These are phyloP conservation scores for Dinomys branickii DNA, from an alignment of 2,113 vertebrate genomes.

Conservation along the genomic window DNA sequence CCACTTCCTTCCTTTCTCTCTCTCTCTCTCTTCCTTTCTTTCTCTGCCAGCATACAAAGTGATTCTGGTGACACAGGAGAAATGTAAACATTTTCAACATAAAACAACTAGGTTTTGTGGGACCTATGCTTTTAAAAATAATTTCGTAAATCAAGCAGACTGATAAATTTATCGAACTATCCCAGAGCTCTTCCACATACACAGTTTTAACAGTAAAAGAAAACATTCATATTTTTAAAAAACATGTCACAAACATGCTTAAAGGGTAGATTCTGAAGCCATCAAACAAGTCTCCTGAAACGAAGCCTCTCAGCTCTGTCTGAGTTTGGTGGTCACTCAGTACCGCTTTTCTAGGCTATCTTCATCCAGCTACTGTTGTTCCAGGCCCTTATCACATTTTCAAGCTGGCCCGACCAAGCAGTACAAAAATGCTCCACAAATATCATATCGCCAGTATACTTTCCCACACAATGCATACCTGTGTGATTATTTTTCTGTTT, in stretches of 20 bases:
- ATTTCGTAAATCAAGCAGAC: neutral
- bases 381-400: conserved; percentile 36
- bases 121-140: conserved; percentile 2
- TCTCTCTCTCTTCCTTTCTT: neutral
- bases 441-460: neutral
- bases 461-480: neutral
- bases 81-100: neutral
- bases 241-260: neutral
- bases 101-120: neutral
- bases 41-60: neutral
- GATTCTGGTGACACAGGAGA: neutral
- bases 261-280: conserved; percentile 29
- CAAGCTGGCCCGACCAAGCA: neutral
- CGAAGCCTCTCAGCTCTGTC: neutral
- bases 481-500: conserved; percentile 22
- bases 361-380: neutral
- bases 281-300: conserved; percentile 32
- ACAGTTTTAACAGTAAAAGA: conserved; percentile 10
- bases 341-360: neutral
- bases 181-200: neutral
- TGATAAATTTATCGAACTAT: neutral
- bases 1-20: neutral
- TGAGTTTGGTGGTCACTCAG: fast-evolving
- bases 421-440: neutral
- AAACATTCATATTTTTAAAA: neutral